phyloP scores from a whole-genome alignment of 1,140 invertebrate species.

The Tetramorium simillimum region DNA sequence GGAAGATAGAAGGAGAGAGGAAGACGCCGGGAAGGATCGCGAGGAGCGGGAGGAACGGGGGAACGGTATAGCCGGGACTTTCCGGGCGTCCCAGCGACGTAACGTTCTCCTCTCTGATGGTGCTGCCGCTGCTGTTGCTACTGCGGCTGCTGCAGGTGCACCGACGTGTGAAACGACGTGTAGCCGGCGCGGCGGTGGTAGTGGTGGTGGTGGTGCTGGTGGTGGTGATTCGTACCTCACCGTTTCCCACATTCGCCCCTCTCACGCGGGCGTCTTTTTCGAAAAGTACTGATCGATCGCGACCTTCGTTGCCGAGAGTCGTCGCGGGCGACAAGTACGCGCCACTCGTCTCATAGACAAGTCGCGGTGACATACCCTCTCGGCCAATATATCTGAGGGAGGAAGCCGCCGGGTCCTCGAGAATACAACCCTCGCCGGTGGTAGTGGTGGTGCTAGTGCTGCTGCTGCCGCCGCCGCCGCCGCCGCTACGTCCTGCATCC shows the following conservation, averaged over 20 bases:
- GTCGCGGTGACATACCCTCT: background rate
- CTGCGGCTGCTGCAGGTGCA: slow-evolving; percentile 34
- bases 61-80: slow-evolving; percentile 60
- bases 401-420: slow-evolving; percentile 17
- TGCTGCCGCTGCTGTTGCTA: slow-evolving; percentile 35
- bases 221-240: slow-evolving; percentile 25
- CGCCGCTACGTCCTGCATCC: slow-evolving; percentile 17
- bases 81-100: slow-evolving; percentile 62
- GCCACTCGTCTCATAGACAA: slow-evolving; percentile 16
- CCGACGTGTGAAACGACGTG: slow-evolving; percentile 56
- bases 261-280: slow-evolving; percentile 46
- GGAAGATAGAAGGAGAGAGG: slow-evolving; percentile 46
- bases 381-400: background rate
- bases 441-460: slow-evolving; percentile 50
- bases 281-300: slow-evolving; percentile 64
- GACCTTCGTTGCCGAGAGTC: slow-evolving; percentile 56
- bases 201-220: slow-evolving; percentile 3
- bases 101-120: slow-evolving; percentile 47
- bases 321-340: slow-evolving; percentile 38
- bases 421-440: slow-evolving; percentile 33
- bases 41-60: background rate
- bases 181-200: slow-evolving; percentile 22
- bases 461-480: slow-evolving; percentile 37
- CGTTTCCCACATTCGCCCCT: slow-evolving; percentile 13
- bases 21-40: slow-evolving; percentile 19